Evolutionary conservation across 2,797 vertebrate species (phyloP).

Genomic region (Thalassophryne amazonica): DNA sequence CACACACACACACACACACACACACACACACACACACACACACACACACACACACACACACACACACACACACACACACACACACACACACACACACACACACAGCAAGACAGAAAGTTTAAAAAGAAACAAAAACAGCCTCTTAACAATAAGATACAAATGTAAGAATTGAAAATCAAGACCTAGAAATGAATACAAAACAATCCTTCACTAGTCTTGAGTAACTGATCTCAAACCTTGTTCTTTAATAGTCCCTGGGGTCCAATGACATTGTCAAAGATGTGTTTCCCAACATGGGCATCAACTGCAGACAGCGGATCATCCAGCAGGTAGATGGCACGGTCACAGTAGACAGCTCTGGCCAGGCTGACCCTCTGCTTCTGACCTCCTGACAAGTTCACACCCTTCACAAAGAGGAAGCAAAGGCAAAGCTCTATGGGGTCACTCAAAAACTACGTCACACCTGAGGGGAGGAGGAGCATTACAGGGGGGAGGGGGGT

Average conservation of each 20-base stretch:
- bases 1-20: no score
- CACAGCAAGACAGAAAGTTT: neutral
- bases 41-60: no score
- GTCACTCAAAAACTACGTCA: no score
- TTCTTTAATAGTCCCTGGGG: constrained; percentile 88
- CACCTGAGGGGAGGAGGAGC: no score
- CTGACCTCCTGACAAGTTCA: constrained; percentile 96
- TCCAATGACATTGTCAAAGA: constrained; percentile 93
- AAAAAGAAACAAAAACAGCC: neutral
- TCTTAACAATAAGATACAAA: no score
- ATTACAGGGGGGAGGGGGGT: no score
- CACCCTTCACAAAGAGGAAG: constrained; percentile 74
- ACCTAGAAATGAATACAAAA: neutral
- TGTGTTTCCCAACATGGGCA: constrained; percentile 94
- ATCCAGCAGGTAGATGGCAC: constrained; percentile 87
- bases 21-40: no score
- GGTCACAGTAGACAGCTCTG: constrained; percentile 87
- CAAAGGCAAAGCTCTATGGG: neutral
- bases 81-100: neutral
- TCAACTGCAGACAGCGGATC: constrained; percentile 95
- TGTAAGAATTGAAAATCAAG: no score
- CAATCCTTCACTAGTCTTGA: no score
- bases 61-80: no score
- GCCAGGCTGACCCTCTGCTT: constrained; percentile 95
- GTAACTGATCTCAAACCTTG: constrained; percentile 81